These are phyloP conservation scores for Lasioglossum pauxillum DNA, from an alignment of 2,888 invertebrate genomes.

Conservation along the genomic window DNA sequence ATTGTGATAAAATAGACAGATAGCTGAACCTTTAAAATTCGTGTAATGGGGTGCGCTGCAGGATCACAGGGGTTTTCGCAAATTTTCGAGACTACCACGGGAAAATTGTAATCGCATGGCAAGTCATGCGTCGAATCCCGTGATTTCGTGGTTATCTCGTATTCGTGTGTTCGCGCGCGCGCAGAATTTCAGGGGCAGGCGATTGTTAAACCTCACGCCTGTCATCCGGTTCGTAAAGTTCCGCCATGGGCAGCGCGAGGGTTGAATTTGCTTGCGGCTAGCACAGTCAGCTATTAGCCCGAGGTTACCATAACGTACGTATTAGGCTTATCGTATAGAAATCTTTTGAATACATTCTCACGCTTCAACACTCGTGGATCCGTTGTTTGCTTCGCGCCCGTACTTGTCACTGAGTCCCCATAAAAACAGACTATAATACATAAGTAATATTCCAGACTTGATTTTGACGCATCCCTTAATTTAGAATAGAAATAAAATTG, in stretches of 20 bases:
- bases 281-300: conserved; percentile 55
- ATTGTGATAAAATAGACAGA: neutral
- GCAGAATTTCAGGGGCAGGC: conserved; percentile 65
- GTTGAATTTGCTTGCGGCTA: conserved; percentile 66
- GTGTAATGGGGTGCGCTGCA: neutral
- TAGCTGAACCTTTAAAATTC: neutral
- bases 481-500: neutral
- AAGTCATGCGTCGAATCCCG: conserved; percentile 63
- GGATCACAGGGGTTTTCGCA: conserved; percentile 14
- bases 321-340: conserved; percentile 58
- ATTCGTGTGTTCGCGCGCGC: conserved; percentile 52
- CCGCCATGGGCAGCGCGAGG: conserved; percentile 55
- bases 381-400: conserved; percentile 38
- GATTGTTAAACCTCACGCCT: conserved; percentile 65
- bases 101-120: conserved; percentile 56
- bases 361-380: conserved; percentile 37
- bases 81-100: conserved; percentile 39
- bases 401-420: neutral
- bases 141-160: conserved; percentile 61
- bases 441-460: neutral
- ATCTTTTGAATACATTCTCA: conserved; percentile 61
- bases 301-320: conserved; percentile 46
- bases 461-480: neutral
- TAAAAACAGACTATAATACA: neutral
- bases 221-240: conserved; percentile 73